phyloP scores from a whole-genome alignment of 2,888 invertebrate species.

The Brachyptera risi region DNA sequence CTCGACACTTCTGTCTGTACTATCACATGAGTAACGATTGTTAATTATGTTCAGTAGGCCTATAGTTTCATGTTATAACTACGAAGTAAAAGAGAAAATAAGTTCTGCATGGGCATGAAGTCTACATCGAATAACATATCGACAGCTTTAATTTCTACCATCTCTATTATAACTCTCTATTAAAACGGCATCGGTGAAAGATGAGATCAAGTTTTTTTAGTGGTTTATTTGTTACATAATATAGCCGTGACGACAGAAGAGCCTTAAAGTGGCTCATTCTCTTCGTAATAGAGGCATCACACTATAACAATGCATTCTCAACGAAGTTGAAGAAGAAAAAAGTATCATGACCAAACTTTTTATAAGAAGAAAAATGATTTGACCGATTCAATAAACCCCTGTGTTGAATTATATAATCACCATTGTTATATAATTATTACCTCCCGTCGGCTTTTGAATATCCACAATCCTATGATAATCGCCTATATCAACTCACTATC shows the following conservation, averaged over 20 bases:
- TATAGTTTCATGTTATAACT: too few relatives aligned
- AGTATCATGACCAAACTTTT: not conserved
- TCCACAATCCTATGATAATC: not conserved
- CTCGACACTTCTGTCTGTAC: too few relatives aligned
- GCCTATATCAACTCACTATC: too few relatives aligned
- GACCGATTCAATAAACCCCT: not conserved
- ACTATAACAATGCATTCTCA: not conserved
- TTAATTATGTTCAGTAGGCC: too few relatives aligned
- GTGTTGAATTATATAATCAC: not conserved
- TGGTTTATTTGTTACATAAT: not conserved
- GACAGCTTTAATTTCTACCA: too few relatives aligned
- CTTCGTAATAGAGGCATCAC: not conserved
- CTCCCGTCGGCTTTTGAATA: not conserved
- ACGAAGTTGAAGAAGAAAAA: not conserved
- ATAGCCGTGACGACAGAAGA: not conserved
- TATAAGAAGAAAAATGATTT: not conserved
- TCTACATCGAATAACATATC: too few relatives aligned
- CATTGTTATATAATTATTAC: not conserved
- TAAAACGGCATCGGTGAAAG: too few relatives aligned
- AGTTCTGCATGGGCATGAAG: too few relatives aligned
- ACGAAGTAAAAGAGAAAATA: too few relatives aligned
- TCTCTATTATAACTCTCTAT: too few relatives aligned
- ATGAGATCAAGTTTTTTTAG: not conserved
- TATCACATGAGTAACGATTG: too few relatives aligned
- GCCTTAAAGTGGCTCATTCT: not conserved